Base-by-base conservation (phyloP, 2,888 invertebrate genomes). In the Monopis laevigella region DNA sequence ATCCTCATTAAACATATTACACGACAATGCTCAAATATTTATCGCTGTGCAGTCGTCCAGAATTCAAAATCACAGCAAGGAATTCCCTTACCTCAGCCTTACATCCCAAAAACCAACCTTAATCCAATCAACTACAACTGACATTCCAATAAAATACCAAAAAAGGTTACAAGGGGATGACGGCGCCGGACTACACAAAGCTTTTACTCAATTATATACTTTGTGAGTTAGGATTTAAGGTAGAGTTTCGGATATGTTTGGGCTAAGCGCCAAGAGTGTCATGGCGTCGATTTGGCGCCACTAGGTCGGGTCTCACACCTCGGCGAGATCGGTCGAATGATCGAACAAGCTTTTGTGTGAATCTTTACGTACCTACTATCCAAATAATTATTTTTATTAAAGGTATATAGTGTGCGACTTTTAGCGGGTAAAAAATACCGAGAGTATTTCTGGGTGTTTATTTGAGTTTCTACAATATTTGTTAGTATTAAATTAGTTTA, bases 11-110 rank as follows among this genome's bases (percentile, higher is more conserved):
- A n/a, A n/a, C n/a, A n/a, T n/a, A n/a, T n/a, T n/a, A n/a, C n/a
- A n/a, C n/a, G n/a, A n/a, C n/a, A n/a, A n/a, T n/a, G n/a, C n/a
- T 30, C 30, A 30, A 28, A 28, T 30, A 30, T 30, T 30, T 30
- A 30, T 30, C 30, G 16, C 14, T 30, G n/a, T n/a, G 30, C 30
- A 30, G 16, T n/a, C n/a, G 12, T 30, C 30, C 14, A 30, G 30
- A 14, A 30, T 30, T 30, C 30, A 30, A 4, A 30, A 30, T 30
- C 30, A 14, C 29, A 12, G n/a, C n/a, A 2, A 32, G 32, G 32
- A 17, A 32, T 32, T 32, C 32, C 32, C 32, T 32, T 7, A 3
- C 11, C 32, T 17, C 17, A 14, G n/a, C n/a, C n/a, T 4, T 17
- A 10, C 2, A 17, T 13, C 6, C 17, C 11, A 32, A 17, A 11